Base-by-base conservation (phyloP, 2,797 vertebrate genomes). In the Brachyrhaphis roseni region DNA sequence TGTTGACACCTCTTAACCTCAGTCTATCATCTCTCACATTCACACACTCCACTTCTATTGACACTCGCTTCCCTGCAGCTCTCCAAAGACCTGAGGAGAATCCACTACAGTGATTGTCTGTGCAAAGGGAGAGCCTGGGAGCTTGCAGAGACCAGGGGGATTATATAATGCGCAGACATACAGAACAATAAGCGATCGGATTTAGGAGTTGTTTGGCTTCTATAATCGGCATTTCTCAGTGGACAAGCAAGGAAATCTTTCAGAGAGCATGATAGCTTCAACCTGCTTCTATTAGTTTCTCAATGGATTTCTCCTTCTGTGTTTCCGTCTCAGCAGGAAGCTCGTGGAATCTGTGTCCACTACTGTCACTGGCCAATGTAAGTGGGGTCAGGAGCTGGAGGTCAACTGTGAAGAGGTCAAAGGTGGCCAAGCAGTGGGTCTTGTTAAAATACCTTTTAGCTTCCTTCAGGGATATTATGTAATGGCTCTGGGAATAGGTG, bases 391-490 rank as follows among this genome's bases (percentile, higher is more conserved):
- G 91, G 79, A 90, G 93, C 92, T 84, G 23, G 46, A 87, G 93
- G 94, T 95, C 93, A 93, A 87, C 91, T 80, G 74, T 89, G 85
- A 88, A 91, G 86, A 88, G 93, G 93, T 94, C 88, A 95, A 86
- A 92, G 94, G 93, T 95, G 88, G 82, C 46, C 72, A 90, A 91
- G 93, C 91, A 90, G 86, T 83, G 90, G 93, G 93, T 94, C 95
- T 95, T 95, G 92, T 96, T 95, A 95, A 96, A 96, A 94, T 94
- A 92, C 92, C 93, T 95, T 95, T 96, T 95, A 94, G 90, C 91
- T 92, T 93, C 93, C 94, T 95, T 93, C 88, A 91, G 94, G 93
- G 94, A 94, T 94, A 87, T 95, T 94, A 94, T 93, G 93, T 94
- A 94, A 94, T 95, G 93, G 92, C 88, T 93, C 71, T 86, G 95